Conservation (phyloP, 2,113 vertebrate genomes). For the Felis chaus region DNA sequence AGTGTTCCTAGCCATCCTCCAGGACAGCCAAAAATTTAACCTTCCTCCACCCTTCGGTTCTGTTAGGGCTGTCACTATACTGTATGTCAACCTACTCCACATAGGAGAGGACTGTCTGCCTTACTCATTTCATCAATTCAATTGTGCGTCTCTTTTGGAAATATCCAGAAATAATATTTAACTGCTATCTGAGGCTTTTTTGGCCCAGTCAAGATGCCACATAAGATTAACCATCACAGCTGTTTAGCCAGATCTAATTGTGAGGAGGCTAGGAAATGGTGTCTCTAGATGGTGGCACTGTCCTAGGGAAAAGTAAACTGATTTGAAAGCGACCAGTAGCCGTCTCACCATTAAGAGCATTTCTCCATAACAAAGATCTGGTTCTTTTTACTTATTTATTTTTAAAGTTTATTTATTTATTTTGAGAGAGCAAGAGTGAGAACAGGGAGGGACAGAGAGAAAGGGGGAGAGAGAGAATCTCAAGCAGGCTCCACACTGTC, state of each 20-base stretch:
- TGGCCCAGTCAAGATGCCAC: not conserved
- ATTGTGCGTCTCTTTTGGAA: not conserved
- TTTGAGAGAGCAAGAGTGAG: no score
- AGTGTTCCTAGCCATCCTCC: not conserved
- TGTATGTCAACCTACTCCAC: not conserved
- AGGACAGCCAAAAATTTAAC: not conserved
- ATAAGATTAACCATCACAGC: not conserved
- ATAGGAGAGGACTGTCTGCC: not conserved
- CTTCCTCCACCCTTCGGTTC: not conserved
- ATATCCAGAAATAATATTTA: not conserved
- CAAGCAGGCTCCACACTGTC: no score
- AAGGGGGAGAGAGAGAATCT: no score
- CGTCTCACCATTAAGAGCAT: not conserved
- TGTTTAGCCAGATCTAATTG: not conserved
- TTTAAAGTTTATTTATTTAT: no score
- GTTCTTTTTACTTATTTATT: not conserved
- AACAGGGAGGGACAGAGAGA: no score
- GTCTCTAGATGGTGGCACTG: not conserved
- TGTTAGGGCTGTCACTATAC: not conserved
- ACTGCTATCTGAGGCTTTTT: not conserved
- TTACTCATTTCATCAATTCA: not conserved
- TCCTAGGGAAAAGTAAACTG: not conserved
- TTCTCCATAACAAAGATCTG: not conserved
- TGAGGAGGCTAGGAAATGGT: not conserved
- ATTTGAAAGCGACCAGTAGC: not conserved